Conservation (phyloP, 2,888 invertebrate species). For the Drosophila macrospina region DNA sequence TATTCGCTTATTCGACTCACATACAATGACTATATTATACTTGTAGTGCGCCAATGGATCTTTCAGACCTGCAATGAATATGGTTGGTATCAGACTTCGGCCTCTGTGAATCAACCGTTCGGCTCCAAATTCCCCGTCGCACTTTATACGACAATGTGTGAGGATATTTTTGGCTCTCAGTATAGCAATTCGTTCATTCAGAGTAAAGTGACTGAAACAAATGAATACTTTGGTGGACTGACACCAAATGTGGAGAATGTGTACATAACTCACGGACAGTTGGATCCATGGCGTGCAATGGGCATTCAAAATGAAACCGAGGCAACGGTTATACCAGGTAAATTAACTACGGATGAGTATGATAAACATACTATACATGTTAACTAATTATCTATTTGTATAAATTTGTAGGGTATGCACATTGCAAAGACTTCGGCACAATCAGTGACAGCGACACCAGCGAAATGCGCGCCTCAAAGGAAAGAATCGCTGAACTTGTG, state of each 20-base stretch:
- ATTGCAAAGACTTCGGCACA: constrained; percentile 83
- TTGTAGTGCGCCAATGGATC: constrained; percentile 88
- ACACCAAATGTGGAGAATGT: constrained; percentile 86
- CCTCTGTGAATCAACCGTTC: constrained; percentile 87
- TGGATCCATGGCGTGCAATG: constrained; percentile 87
- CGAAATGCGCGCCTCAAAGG: constrained; percentile 81
- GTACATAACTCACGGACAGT: constrained; percentile 86
- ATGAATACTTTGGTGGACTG: constrained; percentile 86
- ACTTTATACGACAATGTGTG: constrained; percentile 75
- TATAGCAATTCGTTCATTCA: constrained; percentile 70
- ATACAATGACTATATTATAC: background rate
- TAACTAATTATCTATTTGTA: background rate
- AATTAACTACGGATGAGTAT: no score
- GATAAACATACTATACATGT: background rate
- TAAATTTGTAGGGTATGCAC: constrained; percentile 75
- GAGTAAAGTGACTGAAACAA: constrained; percentile 82
- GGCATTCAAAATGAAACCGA: constrained; percentile 83
- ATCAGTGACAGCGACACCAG: constrained; percentile 72
- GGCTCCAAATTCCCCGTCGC: constrained; percentile 81
- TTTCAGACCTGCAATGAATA: constrained; percentile 95
- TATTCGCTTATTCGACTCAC: background rate
- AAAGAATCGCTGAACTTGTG: constrained; percentile 79
- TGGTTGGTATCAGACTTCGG: constrained; percentile 93
- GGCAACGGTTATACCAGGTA: constrained; percentile 81
- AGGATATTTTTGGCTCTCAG: constrained; percentile 76